Percentiles rank a stretch among this genome's conserved stretches.
phyloP scores from a whole-genome alignment of 2,113 vertebrate genomes.

The Micronycteris hirsuta region DNA sequence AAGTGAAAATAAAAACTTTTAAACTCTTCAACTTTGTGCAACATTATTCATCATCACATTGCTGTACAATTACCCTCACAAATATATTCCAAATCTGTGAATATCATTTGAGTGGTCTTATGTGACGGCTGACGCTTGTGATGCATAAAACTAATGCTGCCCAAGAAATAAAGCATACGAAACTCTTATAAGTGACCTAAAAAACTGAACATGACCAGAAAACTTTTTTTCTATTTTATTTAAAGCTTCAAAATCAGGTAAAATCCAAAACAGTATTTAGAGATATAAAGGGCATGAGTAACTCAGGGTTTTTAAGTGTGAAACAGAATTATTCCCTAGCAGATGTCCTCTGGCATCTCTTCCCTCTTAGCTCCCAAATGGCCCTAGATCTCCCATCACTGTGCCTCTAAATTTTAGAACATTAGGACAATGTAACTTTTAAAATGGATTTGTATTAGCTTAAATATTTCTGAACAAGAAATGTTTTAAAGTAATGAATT shows the following conservation, averaged over 20 bases:
- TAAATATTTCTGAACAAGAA: slow-evolving; percentile 1
- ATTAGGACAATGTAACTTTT: background rate
- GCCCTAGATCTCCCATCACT: background rate
- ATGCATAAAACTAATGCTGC: slow-evolving; percentile 30
- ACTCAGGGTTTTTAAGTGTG: background rate
- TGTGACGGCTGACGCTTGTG: background rate
- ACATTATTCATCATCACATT: slow-evolving; percentile 24
- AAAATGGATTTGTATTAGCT: background rate
- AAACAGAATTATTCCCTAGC: background rate
- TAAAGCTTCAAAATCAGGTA: background rate
- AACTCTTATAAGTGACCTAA: background rate
- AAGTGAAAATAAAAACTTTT: slow-evolving; percentile 8
- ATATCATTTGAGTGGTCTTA: slow-evolving; percentile 4
- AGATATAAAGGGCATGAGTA: background rate
- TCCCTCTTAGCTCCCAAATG: background rate
- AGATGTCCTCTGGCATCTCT: background rate
- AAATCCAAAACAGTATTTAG: background rate
- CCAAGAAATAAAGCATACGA: slow-evolving; percentile 37
- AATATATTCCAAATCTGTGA: slow-evolving; percentile 24
- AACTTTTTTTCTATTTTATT: background rate
- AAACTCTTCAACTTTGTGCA: slow-evolving; percentile 9
- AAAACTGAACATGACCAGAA: background rate
- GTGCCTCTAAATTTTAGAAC: background rate
- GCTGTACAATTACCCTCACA: slow-evolving; percentile 26
- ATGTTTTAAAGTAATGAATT: background rate